phyloP scores from a whole-genome alignment of 2,888 invertebrate species.

The Drosophila meridiana region DNA sequence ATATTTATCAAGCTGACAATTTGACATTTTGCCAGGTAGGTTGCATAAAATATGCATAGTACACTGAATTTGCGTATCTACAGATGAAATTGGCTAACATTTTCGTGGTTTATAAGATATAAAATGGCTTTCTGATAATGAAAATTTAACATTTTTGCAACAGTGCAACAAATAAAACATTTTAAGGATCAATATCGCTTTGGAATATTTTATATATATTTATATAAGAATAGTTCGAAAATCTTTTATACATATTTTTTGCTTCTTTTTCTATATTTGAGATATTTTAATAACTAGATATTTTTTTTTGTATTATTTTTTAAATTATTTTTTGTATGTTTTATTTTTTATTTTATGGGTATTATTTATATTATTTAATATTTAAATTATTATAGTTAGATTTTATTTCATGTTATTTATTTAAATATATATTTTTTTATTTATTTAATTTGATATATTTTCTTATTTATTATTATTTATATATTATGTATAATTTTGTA shows the following conservation, averaged over 20 bases:
- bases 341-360: background rate
- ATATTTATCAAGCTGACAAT: slow-evolving; percentile 18
- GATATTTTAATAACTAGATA: background rate
- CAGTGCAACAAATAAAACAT: no score
- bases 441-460: background rate
- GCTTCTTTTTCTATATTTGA: background rate
- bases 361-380: background rate
- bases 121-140: background rate
- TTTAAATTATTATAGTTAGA: no score
- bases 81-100: background rate
- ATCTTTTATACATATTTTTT: background rate
- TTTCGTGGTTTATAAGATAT: background rate
- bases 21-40: slow-evolving; percentile 32
- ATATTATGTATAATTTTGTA: no score
- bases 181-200: no score
- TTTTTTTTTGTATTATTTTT: background rate
- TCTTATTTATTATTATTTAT: no score
- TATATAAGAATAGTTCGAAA: background rate
- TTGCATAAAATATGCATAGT: background rate
- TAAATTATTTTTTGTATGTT: background rate
- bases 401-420: background rate
- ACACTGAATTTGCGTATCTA: background rate
- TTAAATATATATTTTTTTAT: background rate
- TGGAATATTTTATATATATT: no score
- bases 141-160: no score